A percentile compares a stretch with the other conserved stretches of the same genome.
Conservation (phyloP, 1,140 invertebrate genomes). For the Caenorhabditis tropicalis region DNA sequence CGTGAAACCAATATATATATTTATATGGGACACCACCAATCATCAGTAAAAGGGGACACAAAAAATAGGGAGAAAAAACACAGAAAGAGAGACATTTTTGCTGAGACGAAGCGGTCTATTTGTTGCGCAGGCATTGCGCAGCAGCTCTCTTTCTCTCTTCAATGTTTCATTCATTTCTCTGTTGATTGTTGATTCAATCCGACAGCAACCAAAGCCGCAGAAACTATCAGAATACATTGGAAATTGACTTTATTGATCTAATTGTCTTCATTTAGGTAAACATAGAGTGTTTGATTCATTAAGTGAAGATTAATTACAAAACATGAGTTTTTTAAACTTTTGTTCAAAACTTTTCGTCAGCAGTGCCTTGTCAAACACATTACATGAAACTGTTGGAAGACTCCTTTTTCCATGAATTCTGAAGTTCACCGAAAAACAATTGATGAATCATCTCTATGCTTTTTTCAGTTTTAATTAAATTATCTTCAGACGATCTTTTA, state of each 20-base stretch:
- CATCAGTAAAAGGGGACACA: background rate
- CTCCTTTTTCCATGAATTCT: too few relatives aligned
- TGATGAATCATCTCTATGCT: background rate
- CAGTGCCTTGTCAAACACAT: too few relatives aligned
- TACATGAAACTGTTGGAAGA: too few relatives aligned
- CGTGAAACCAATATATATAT: slow-evolving; percentile 12
- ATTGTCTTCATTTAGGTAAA: slow-evolving; percentile 25
- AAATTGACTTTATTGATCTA: slow-evolving; percentile 22
- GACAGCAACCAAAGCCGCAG: slow-evolving; percentile 38
- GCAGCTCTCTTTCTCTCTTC: background rate
- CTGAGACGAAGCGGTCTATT: slow-evolving; percentile 20
- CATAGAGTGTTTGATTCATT: background rate
- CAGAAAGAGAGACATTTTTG: slow-evolving; percentile 10
- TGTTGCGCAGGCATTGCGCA: background rate
- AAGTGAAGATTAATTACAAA: background rate
- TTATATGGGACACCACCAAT: background rate
- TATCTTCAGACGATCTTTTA: too few relatives aligned
- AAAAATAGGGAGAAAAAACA: background rate
- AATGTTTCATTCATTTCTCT: slow-evolving; percentile 22
- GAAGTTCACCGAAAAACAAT: background rate
- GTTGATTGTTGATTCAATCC: slow-evolving; percentile 38
- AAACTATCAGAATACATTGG: slow-evolving; percentile 38
- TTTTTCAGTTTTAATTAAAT: too few relatives aligned
- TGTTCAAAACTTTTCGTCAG: too few relatives aligned
- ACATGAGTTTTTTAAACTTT: too few relatives aligned